Base-by-base conservation (phyloP, 2,888 invertebrate genomes). In the Patella depressa region DNA sequence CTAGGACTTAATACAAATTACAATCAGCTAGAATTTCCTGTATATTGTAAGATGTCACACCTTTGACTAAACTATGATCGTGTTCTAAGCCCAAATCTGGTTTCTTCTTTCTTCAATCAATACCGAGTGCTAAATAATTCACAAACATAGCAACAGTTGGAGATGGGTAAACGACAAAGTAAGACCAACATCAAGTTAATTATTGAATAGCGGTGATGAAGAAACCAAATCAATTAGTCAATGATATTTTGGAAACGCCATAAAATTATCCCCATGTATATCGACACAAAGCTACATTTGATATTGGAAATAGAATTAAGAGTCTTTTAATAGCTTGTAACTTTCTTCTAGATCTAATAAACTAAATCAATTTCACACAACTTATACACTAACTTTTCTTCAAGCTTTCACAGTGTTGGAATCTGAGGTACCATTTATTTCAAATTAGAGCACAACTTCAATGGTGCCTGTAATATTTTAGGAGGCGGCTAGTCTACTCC, bases 141-240 rank as follows among this genome's bases (percentile, higher is more conserved):
- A 65, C 12, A 11, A 65, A 24, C 65, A 24, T 65, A 65, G 19
- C 65, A 65, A 65, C 65, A 65, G 65, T 24, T 65, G 19, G 11
- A 24, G 65, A 65, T 24, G 65, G 19, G 65, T 65, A 65, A 65
- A 65, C 19, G 19, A 24, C 24, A 24, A 24, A 65, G 19, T 65
- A 24, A 12, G 19, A 24, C 65, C 65, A 65, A 65, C 19, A 24
- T 65, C 19, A 65, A 65, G 65, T 65, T 65, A 65, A 65, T 65
- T 65, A 65, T 14, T 9, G 65, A 65, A 11, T 65, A 65, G 65
- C 12, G 14, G 15, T 24, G 19, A 24, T 19, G 19, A 65, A 65
- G 65, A 24, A 9, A 24, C 65, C 24, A 65, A 65, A 65, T 65
- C 65, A 65, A 65, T 65, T 65, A 65, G 65, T 24, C 24, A 65